phyloP scores from a whole-genome alignment of 53 echinoderm and acorn worm genomes.

The Patiria pectinifera region DNA sequence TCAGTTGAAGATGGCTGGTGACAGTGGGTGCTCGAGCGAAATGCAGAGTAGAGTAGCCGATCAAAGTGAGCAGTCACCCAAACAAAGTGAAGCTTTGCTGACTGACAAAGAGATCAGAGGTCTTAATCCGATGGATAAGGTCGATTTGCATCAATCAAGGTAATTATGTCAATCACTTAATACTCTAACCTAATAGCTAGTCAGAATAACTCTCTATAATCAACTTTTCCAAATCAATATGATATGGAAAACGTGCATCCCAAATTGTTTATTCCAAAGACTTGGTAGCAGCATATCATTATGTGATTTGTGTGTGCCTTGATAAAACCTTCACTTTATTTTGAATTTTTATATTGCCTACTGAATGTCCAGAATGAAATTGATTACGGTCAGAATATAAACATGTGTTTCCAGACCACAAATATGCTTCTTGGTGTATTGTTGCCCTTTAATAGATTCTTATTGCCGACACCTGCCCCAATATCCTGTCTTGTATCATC shows the following conservation, averaged over 20 bases:
- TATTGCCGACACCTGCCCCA: background rate
- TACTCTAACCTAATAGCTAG: background rate
- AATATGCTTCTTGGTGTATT: too few species aligned
- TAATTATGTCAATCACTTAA: background rate
- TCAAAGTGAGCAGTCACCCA: slow-evolving; percentile 18
- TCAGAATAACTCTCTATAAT: background rate
- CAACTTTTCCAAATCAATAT: background rate
- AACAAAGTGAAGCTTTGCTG: background rate
- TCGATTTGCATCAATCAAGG: slow-evolving; percentile 15
- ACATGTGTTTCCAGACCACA: too few species aligned
- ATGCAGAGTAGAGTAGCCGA: slow-evolving; percentile 18
- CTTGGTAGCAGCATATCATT: too few species aligned
- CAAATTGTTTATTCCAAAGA: too few species aligned
- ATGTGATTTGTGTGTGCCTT: too few species aligned
- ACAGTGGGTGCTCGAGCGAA: slow-evolving; percentile 75
- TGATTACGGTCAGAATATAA: too few species aligned
- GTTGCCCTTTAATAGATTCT: too few species aligned
- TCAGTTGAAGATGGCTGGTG: slow-evolving; percentile 23
- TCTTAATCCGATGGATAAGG: background rate
- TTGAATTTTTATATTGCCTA: too few species aligned
- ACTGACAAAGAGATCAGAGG: background rate
- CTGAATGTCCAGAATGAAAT: too few species aligned
- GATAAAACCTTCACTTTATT: too few species aligned
- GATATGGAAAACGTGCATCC: background rate
- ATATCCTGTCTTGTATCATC: slow-evolving; percentile 24